phyloP scores from a whole-genome alignment of 2,113 vertebrate species.

The Stercorarius parasiticus region DNA sequence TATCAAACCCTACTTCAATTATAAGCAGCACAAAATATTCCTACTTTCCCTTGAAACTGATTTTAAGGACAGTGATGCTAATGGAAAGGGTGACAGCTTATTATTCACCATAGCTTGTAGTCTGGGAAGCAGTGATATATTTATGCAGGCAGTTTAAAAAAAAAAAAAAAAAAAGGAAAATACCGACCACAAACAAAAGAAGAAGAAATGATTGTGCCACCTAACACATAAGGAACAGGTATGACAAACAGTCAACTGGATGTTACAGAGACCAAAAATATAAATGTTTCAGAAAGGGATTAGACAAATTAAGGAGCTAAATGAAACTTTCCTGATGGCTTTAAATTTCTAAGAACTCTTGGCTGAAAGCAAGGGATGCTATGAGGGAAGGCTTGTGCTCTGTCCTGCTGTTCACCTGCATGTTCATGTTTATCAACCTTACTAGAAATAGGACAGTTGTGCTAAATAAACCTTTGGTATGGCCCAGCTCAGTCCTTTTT shows the following conservation, averaged over 20 bases:
- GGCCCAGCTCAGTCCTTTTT: background rate
- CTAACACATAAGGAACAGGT: background rate
- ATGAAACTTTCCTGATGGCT: background rate
- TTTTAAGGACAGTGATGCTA: background rate
- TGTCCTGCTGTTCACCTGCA: background rate
- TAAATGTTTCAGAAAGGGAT: background rate
- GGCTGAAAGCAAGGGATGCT: background rate
- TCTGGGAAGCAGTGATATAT: background rate
- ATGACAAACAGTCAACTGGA: background rate
- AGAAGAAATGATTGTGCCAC: background rate
- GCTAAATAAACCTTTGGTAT: background rate
- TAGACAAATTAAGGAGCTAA: background rate
- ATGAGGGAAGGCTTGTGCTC: accelerated
- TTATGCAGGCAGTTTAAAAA: background rate
- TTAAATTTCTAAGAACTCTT: background rate
- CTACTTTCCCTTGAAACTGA: background rate
- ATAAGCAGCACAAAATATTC: background rate
- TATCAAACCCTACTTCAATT: too few species aligned
- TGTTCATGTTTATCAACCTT: accelerated
- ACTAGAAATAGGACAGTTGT: background rate
- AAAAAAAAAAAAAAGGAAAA: background rate
- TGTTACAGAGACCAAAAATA: background rate
- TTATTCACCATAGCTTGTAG: background rate
- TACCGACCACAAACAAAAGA: background rate
- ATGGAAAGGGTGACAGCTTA: accelerated